Percentiles rank a stretch among this genome's conserved stretches.
Conservation (phyloP, 2,888 invertebrate genomes). For the Linyphia triangularis region DNA sequence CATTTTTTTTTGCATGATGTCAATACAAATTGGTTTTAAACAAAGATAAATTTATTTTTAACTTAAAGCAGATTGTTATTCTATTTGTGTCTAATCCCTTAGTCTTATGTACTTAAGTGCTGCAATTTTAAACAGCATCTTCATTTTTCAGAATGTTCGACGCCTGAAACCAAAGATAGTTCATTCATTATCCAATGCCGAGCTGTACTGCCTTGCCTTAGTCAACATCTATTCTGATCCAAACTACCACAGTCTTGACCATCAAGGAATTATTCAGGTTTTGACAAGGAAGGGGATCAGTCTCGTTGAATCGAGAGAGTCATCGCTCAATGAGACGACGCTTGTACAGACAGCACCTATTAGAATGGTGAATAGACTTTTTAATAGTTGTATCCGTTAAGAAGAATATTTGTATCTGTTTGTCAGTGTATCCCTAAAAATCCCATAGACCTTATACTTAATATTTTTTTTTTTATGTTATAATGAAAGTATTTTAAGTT, state of each 20-base stretch:
- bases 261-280: slow-evolving; percentile 96
- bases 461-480: too few species aligned
- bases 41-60: background rate
- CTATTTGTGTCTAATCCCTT: background rate
- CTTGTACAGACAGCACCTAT: slow-evolving; percentile 97
- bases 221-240: slow-evolving; percentile 97
- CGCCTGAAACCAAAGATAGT: slow-evolving; percentile 92
- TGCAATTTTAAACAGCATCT: background rate
- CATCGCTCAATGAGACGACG: slow-evolving; percentile 95
- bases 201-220: slow-evolving; percentile 95
- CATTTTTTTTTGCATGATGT: too few species aligned
- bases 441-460: too few species aligned
- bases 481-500: too few species aligned
- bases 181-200: slow-evolving; percentile 94
- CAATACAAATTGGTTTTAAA: background rate
- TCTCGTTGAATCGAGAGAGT: slow-evolving; percentile 89
- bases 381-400: background rate
- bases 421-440: too few species aligned
- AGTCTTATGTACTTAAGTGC: too few species aligned
- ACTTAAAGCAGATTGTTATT: background rate
- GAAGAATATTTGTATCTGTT: background rate
- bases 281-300: slow-evolving; percentile 94
- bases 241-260: slow-evolving; percentile 96
- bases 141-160: slow-evolving; percentile 36
- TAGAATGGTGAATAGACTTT: slow-evolving; percentile 86